These are phyloP conservation scores for Piprites chloris DNA, from an alignment of 2,113 vertebrate species.

Conservation along the genomic window DNA sequence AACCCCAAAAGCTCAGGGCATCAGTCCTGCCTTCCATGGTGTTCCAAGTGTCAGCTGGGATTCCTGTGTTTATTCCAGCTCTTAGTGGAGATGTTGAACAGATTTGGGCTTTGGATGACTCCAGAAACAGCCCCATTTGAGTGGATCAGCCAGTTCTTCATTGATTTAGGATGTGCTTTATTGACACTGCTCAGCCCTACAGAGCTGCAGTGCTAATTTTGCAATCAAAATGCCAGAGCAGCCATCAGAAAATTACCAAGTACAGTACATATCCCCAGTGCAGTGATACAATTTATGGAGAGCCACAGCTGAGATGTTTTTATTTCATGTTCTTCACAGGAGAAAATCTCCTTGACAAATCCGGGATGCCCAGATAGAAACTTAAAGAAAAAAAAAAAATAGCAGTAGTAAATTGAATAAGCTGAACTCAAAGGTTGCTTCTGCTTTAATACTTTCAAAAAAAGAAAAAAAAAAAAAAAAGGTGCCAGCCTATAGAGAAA, in stretches of 20 bases:
- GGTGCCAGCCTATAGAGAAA: not conserved
- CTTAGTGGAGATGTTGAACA: not conserved
- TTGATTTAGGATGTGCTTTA: not conserved
- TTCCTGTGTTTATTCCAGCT: not conserved
- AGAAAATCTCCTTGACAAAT: slow-evolving; percentile 59
- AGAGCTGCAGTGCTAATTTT: slow-evolving; percentile 32
- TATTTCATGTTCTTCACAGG: slow-evolving; percentile 46
- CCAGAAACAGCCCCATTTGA: not conserved
- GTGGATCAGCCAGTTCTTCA: not conserved
- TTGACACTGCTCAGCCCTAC: not conserved
- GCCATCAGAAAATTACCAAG: slow-evolving; percentile 23
- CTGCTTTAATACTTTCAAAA: slow-evolving; percentile 13
- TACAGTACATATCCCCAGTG: not conserved
- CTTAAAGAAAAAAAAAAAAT: not conserved
- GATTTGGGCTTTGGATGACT: not conserved
- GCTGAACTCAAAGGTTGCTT: not conserved
- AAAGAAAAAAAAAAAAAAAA: not conserved
- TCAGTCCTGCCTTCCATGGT: not conserved
- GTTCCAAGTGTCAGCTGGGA: not conserved
- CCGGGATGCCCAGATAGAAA: slow-evolving; percentile 21
- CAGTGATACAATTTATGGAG: slow-evolving; percentile 18
- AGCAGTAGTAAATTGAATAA: not conserved
- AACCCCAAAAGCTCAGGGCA: not conserved
- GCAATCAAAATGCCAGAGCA: slow-evolving; percentile 39
- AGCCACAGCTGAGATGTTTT: slow-evolving; percentile 39